Base-by-base conservation (phyloP, 2,888 invertebrate species). In the Embidobia sp. region DNA sequence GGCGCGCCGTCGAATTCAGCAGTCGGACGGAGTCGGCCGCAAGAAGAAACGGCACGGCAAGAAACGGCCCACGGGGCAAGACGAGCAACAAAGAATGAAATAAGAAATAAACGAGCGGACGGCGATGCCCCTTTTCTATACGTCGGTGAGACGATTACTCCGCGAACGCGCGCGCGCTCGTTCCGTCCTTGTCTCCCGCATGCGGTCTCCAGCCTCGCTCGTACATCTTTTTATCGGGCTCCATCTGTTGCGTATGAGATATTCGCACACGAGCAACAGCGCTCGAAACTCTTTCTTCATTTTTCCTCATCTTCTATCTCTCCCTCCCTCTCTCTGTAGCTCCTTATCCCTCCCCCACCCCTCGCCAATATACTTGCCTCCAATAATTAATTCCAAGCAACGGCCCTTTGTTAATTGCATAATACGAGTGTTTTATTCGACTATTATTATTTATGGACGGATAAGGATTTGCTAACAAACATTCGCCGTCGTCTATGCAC, bases 221-320 rank as follows among this genome's bases (percentile, higher is more conserved):
- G 69, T 77, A 49, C 80, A 76, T 80, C 80, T 81, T 80, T 74
- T 79, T 79, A 79, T 79, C 79, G 69, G 69, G 73, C 77, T 74
- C 73, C 75, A 79, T 79, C 79, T 74, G 74, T 77, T 70, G 79
- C 79, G 79, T 74, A 73, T 74, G 79, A 76, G 76, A 73, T 70
- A 74, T 79, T 74, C 70, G 74, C 79, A 76, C 75, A 29, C 11
- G 6, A 13, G 35, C 35, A 11, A 35, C 11, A 11, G 15, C 11
- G 35, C 35, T 35, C 13, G 13, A n/a, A 11, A 18, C 16, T 48
- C 10, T 64, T 57, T 73, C 42, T 35, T 16, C 7, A 13, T 37
- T 8, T 15, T n/a, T 8, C 8, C n/a, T 29, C 8, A 3, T n/a
- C 8, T 29, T 7, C 8, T n/a, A 5, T 29, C 2, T 29, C 7